These are phyloP conservation scores for Liolophura sinensis DNA, from an alignment of 1,140 invertebrate species.

Conservation along the genomic window DNA sequence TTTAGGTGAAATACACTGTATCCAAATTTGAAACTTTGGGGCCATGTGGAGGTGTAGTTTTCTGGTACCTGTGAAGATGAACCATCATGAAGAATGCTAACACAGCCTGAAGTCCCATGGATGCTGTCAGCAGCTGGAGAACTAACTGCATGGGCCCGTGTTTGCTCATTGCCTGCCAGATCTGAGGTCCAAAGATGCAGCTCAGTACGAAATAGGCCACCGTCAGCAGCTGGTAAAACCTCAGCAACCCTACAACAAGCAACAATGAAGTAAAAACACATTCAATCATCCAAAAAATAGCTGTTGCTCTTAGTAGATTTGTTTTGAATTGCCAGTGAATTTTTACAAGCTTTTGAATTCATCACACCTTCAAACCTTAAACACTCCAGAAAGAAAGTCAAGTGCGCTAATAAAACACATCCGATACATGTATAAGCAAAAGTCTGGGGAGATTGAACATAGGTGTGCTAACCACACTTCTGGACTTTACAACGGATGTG, in stretches of 20 bases:
- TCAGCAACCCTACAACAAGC: constrained; percentile 38
- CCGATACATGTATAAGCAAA: too few species aligned
- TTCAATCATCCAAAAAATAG: background rate
- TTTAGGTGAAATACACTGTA: background rate
- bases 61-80: constrained; percentile 43
- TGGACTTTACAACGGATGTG: too few species aligned
- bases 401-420: too few species aligned
- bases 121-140: constrained; percentile 42
- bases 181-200: constrained; percentile 48
- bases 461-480: too few species aligned
- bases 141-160: constrained; percentile 54
- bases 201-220: constrained; percentile 50
- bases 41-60: background rate
- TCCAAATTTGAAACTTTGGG: background rate
- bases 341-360: too few species aligned
- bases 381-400: too few species aligned
- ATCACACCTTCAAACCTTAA: too few species aligned
- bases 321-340: too few species aligned
- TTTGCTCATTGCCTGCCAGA: constrained; percentile 45
- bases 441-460: too few species aligned
- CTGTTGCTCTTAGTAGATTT: too few species aligned
- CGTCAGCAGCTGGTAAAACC: constrained; percentile 50
- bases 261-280: background rate
- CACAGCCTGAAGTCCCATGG: constrained; percentile 41
- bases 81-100: constrained; percentile 48